Conservation (phyloP, 92 coral and sea anemone genomes). For the Epizoanthus scotinus region DNA sequence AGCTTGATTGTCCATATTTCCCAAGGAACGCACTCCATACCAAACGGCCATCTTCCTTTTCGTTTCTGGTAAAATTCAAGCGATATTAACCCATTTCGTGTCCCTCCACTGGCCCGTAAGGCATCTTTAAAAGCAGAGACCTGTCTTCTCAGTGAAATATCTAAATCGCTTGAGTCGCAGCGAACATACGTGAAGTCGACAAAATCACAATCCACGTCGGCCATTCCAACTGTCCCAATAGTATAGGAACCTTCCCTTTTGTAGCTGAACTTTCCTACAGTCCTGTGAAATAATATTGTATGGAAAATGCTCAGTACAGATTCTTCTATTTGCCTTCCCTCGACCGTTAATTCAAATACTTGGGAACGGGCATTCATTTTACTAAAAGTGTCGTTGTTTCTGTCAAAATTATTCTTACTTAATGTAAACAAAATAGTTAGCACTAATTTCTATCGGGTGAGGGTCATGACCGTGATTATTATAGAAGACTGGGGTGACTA, state of each 20-base stretch:
- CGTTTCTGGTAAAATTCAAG: constrained; percentile 93
- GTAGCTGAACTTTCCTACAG: constrained; percentile 93
- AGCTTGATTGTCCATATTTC: constrained; percentile 94
- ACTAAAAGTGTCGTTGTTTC: not conserved
- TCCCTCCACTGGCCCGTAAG: constrained; percentile 67
- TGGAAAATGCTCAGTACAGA: constrained; percentile 87
- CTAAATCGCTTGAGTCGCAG: constrained; percentile 82
- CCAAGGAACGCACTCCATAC: constrained; percentile 93
- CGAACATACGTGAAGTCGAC: constrained; percentile 92
- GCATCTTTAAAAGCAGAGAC: constrained; percentile 87
- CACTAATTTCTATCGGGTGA: no score
- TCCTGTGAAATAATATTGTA: constrained; percentile 91
- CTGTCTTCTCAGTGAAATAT: constrained; percentile 72
- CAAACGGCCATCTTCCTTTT: constrained; percentile 95
- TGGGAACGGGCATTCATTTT: constrained; percentile 97
- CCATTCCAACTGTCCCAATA: constrained; percentile 91
- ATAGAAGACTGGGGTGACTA: no score
- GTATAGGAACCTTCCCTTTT: constrained; percentile 93
- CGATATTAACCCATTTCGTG: constrained; percentile 83
- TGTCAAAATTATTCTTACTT: not conserved
- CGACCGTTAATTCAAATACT: constrained; percentile 91
- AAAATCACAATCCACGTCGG: constrained; percentile 92
- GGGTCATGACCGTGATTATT: no score
- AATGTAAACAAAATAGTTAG: no score
- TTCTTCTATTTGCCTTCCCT: constrained; percentile 94